Conservation (phyloP, 2,888 invertebrate genomes). For the Caenorhabditis drosophilae region DNA sequence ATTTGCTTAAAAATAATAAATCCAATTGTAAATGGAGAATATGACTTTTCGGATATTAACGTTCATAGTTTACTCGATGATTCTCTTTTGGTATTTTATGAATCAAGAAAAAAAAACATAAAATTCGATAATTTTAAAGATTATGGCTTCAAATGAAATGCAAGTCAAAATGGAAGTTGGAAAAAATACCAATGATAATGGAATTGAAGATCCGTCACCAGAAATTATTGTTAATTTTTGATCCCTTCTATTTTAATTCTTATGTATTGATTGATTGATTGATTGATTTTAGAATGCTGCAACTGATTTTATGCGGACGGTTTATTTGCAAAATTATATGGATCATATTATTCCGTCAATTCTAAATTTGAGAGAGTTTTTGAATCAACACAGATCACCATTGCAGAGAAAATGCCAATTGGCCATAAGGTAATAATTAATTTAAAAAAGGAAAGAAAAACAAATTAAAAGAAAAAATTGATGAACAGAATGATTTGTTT, state of each 20-base stretch:
- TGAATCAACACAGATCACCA: slow-evolving; percentile 21
- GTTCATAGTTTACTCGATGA: slow-evolving; percentile 27
- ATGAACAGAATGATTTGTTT: slow-evolving; percentile 27
- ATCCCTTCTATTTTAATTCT: no score
- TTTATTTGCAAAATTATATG: slow-evolving; percentile 26
- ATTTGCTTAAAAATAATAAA: slow-evolving; percentile 24
- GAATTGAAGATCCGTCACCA: slow-evolving; percentile 14
- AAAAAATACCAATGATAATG: slow-evolving; percentile 22
- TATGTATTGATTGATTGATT: no score
- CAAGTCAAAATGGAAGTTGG: slow-evolving; percentile 32
- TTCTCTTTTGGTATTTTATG: slow-evolving; percentile 17
- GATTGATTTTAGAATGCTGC: no score
- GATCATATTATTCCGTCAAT: slow-evolving; percentile 22
- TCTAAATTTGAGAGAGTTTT: slow-evolving; percentile 19
- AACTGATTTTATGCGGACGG: slow-evolving; percentile 17
- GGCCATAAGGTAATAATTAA: slow-evolving; percentile 3
- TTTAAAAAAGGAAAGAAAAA: not conserved
- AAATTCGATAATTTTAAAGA: slow-evolving; percentile 5
- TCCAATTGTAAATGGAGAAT: slow-evolving; percentile 34
- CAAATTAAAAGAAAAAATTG: not conserved
- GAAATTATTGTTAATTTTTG: no score
- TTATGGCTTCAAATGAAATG: slow-evolving; percentile 37
- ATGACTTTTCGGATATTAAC: slow-evolving; percentile 18
- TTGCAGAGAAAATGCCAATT: slow-evolving; percentile 27
- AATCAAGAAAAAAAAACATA: not conserved